phyloP scores from a whole-genome alignment of 2,797 vertebrate genomes.

The Petrocephalus schoutedeni region DNA sequence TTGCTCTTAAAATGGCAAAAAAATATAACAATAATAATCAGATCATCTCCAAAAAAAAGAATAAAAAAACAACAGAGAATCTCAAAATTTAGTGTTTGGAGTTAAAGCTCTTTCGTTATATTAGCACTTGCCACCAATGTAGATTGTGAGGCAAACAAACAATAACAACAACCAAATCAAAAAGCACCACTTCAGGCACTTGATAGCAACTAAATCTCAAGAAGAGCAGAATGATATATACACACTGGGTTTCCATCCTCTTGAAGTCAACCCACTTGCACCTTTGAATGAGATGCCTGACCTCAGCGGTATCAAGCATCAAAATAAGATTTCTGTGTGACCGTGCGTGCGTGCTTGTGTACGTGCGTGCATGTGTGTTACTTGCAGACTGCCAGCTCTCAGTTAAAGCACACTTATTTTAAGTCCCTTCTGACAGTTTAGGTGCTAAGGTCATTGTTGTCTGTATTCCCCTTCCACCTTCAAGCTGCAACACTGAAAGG shows the following conservation, averaged over 20 bases:
- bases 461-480: conserved; percentile 70
- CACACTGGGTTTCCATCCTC: conserved; percentile 75
- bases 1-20: conserved; percentile 76
- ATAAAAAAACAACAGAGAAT: conserved; percentile 67
- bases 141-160: conserved; percentile 89
- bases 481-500: conserved; percentile 72
- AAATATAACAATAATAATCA: conserved; percentile 40
- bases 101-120: conserved; percentile 94
- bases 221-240: conserved; percentile 85
- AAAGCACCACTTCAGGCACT: conserved; percentile 98
- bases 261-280: conserved; percentile 77
- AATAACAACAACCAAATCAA: conserved; percentile 50
- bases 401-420: conserved; percentile 66
- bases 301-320: conserved; percentile 73
- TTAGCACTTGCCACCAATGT: conserved; percentile 95
- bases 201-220: conserved; percentile 92
- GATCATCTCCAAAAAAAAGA: conserved; percentile 55
- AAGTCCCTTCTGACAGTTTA: conserved; percentile 73
- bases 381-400: conserved; percentile 71
- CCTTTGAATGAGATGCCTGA: conserved; percentile 70
- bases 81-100: conserved; percentile 74
- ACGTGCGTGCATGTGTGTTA: conserved; percentile 18
- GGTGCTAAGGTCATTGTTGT: conserved; percentile 63
- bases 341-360: conserved; percentile 26
- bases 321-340: conserved; percentile 67